phyloP scores from a whole-genome alignment of 53 echinoderm and acorn worm genomes.

The Arbacia lixula region DNA sequence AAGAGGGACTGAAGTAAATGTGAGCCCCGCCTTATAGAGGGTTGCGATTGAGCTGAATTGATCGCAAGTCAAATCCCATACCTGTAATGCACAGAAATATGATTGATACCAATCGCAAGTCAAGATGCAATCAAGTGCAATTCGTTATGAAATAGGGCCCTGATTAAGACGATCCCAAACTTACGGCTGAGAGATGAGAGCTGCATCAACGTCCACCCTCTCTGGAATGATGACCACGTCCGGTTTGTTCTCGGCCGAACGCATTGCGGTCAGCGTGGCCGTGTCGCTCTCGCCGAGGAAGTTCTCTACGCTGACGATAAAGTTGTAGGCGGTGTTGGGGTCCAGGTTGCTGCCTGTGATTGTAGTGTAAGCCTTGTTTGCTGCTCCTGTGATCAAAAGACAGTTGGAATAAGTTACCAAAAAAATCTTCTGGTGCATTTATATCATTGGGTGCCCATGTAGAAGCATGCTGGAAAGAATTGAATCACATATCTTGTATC shows the following conservation, averaged over 20 bases:
- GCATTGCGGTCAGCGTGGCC: conserved; percentile 47
- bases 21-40: too few species aligned
- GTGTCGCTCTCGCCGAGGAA: conserved; percentile 74
- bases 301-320: conserved; percentile 67
- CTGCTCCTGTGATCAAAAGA: conserved; percentile 31
- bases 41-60: too few species aligned
- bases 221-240: conserved; percentile 66
- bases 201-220: conserved; percentile 61
- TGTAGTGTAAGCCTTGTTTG: background rate
- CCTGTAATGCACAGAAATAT: too few species aligned
- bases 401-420: too few species aligned
- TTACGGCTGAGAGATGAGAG: conserved; percentile 73
- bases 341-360: conserved; percentile 54
- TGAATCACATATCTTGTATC: too few species aligned
- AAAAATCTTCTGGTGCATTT: background rate
- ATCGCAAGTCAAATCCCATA: too few species aligned
- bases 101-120: too few species aligned
- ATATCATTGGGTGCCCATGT: too few species aligned
- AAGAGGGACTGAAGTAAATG: too few species aligned
- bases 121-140: too few species aligned
- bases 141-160: too few species aligned
- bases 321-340: conserved; percentile 61
- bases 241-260: conserved; percentile 66
- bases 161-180: background rate
- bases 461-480: too few species aligned